These are phyloP conservation scores for Drosophila lacertosa DNA, from an alignment of 1,140 invertebrate genomes.

Conservation along the genomic window DNA sequence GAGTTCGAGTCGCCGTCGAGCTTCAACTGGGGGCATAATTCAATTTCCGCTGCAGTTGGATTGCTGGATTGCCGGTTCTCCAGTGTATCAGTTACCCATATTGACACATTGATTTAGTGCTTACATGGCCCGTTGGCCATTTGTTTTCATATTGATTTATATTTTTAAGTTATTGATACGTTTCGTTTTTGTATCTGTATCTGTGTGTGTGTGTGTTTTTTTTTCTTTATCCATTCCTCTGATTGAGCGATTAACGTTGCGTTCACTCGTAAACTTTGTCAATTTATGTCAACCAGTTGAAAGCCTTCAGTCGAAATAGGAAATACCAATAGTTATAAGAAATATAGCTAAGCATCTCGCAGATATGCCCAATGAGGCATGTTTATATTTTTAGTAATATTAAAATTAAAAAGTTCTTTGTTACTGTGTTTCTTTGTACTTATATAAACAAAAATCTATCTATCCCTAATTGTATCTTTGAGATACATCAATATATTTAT, in stretches of 20 bases:
- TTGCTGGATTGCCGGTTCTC: slow-evolving; percentile 29
- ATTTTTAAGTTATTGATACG: slow-evolving; percentile 71
- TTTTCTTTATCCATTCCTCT: slow-evolving; percentile 5
- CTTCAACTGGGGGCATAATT: slow-evolving; percentile 62
- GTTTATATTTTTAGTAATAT: neutral
- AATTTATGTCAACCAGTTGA: slow-evolving; percentile 67
- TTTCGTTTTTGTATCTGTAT: slow-evolving; percentile 35
- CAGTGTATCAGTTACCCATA: slow-evolving; percentile 77
- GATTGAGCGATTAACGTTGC: slow-evolving; percentile 64
- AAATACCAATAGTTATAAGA: slow-evolving; percentile 2
- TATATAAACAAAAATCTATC: too few relatives aligned
- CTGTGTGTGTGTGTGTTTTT: neutral
- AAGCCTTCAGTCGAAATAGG: slow-evolving; percentile 59
- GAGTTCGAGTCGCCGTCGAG: slow-evolving; percentile 11
- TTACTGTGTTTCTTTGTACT: too few relatives aligned
- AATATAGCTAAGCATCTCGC: slow-evolving; percentile 4
- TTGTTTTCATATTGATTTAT: slow-evolving; percentile 78
- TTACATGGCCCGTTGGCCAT: slow-evolving; percentile 73
- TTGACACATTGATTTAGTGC: slow-evolving; percentile 81
- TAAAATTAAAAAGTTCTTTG: too few relatives aligned
- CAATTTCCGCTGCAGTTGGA: slow-evolving; percentile 66
- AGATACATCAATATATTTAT: too few relatives aligned
- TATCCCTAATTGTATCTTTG: too few relatives aligned
- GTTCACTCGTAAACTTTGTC: slow-evolving; percentile 64
- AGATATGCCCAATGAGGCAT: neutral